A percentile compares a stretch with the other conserved stretches of the same genome.
Evolutionary conservation across 2,113 vertebrate species (phyloP).

Genomic region (Stegostoma tigrinum): DNA sequence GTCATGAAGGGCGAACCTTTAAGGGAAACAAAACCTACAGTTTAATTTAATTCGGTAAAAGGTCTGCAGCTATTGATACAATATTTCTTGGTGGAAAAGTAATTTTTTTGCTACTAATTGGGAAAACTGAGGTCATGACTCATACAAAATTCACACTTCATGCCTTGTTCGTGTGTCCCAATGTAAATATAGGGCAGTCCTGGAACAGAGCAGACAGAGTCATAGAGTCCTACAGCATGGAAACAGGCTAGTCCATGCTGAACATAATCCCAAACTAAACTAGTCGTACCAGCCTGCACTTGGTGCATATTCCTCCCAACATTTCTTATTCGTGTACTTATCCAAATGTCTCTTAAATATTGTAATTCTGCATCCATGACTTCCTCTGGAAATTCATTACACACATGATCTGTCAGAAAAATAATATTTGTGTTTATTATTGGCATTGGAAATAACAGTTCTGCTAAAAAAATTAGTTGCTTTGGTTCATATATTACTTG

Average conservation of each 20-base stretch:
- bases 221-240: no score
- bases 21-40: not conserved
- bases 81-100: not conserved
- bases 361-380: no score
- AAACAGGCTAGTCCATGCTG: no score
- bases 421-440: conserved; percentile 19
- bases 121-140: not conserved
- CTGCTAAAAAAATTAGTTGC: not conserved
- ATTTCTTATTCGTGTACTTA: no score
- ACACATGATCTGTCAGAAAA: not conserved
- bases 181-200: not conserved
- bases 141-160: conserved; percentile 20
- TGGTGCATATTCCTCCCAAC: no score
- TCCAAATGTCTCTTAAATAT: no score
- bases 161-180: not conserved
- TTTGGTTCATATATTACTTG: not conserved
- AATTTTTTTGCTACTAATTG: not conserved
- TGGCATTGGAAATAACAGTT: conserved; percentile 4
- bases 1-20: not conserved
- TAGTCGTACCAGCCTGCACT: no score
- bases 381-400: no score
- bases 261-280: no score
- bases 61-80: not conserved
- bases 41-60: not conserved
- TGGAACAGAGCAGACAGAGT: not conserved